phyloP scores from a whole-genome alignment of 2,888 invertebrate genomes.

The Limnephilus lunatus region DNA sequence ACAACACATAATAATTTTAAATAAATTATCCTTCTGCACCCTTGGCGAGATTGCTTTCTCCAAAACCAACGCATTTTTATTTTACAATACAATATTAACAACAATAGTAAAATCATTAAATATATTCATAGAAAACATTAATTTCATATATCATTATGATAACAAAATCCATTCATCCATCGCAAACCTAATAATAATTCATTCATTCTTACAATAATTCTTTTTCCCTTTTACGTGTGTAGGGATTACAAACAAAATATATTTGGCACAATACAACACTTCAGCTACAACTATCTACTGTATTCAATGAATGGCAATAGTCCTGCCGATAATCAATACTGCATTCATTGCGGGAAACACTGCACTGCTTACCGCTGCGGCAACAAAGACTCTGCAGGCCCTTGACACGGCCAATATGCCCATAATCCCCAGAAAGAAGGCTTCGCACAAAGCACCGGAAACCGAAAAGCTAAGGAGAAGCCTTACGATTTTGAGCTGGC shows the following conservation, averaged over 20 bases:
- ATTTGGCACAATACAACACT: conserved; percentile 51
- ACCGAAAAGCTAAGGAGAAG: conserved; percentile 25
- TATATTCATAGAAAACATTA: not conserved
- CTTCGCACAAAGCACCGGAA: conserved; percentile 54
- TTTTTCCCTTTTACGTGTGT: not conserved
- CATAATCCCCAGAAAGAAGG: conserved; percentile 37
- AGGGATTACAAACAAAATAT: conserved; percentile 51
- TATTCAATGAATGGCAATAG: not conserved
- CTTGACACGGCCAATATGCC: conserved; percentile 52
- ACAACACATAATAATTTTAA: not conserved
- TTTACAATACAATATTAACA: not conserved
- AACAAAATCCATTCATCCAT: not conserved
- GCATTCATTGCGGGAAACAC: conserved; percentile 34
- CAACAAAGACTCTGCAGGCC: conserved; percentile 44
- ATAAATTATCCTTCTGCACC: not conserved
- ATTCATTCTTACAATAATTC: not conserved
- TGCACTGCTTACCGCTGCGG: conserved; percentile 9
- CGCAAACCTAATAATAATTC: not conserved
- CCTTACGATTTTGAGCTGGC: conserved; percentile 44
- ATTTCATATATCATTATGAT: not conserved
- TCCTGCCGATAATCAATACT: conserved; percentile 43
- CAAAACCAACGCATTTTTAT: not conserved
- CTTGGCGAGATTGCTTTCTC: not conserved
- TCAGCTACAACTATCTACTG: conserved; percentile 23
- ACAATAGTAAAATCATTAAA: not conserved